These are phyloP conservation scores for Crotalus viridis DNA, from an alignment of 2,113 vertebrate species.

Conservation along the genomic window DNA sequence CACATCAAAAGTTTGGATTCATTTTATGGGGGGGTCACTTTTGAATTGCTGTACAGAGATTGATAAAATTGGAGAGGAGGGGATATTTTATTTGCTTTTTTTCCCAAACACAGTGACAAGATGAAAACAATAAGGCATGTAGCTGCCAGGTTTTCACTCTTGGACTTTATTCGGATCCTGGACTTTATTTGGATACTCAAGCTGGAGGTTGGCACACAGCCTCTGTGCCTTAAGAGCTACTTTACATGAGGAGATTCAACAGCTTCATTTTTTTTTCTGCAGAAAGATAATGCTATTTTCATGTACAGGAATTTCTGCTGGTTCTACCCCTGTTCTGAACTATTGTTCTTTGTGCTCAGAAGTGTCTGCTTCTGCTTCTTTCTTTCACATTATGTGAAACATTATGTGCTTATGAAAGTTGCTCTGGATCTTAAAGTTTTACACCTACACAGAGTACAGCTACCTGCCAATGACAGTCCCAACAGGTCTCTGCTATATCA, in stretches of 20 bases:
- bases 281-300: background rate
- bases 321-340: background rate
- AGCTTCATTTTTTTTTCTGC: background rate
- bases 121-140: no score
- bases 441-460: background rate
- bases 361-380: background rate
- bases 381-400: background rate
- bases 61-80: background rate
- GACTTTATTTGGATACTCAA: no score
- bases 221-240: background rate
- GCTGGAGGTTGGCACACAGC: background rate
- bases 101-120: no score
- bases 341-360: background rate
- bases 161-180: no score
- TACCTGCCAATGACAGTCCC: background rate
- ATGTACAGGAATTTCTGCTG: no score
- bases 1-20: background rate
- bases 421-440: background rate
- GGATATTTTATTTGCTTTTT: background rate
- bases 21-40: background rate
- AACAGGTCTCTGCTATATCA: background rate
- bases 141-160: no score
- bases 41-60: background rate
- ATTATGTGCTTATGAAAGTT: background rate
- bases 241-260: background rate